Percentiles rank a stretch among this genome's conserved stretches.
Conservation (phyloP, 1,140 invertebrate species). For the Aphaenogaster rudis region DNA sequence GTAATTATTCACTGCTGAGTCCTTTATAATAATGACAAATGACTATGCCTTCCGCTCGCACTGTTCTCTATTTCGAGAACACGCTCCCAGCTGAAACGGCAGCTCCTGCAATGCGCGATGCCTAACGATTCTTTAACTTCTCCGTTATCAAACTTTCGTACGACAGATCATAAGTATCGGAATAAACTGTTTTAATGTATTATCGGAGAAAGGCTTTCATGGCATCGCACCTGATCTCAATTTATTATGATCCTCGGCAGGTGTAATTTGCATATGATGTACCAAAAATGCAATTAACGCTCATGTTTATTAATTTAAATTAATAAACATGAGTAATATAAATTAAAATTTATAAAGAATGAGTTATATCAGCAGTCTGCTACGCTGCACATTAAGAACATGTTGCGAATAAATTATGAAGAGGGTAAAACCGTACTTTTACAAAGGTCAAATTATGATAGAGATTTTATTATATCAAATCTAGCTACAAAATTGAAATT, state of each 20-base stretch:
- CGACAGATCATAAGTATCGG: slow-evolving; percentile 52
- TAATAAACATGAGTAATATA: background rate
- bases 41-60: slow-evolving; percentile 50
- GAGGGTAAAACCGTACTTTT: background rate
- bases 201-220: slow-evolving; percentile 13
- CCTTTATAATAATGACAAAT: slow-evolving; percentile 84
- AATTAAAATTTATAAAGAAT: slow-evolving; percentile 14
- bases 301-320: slow-evolving; percentile 23
- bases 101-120: slow-evolving; percentile 1
- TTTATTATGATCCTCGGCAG: slow-evolving; percentile 4
- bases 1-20: slow-evolving; percentile 82
- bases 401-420: slow-evolving; percentile 5
- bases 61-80: slow-evolving; percentile 29
- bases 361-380: background rate
- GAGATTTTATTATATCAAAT: background rate
- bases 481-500: background rate
- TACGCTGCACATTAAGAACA: background rate
- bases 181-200: slow-evolving; percentile 50
- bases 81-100: slow-evolving; percentile 26
- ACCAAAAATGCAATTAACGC: slow-evolving; percentile 30
- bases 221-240: background rate
- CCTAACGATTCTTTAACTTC: slow-evolving; percentile 82
- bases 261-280: background rate
- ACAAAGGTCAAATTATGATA: background rate
- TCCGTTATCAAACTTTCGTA: slow-evolving; percentile 66